A percentile compares a stretch with the other conserved stretches of the same genome.
phyloP scores from a whole-genome alignment of 1,140 invertebrate genomes.

The Drosophila equinoxialis region DNA sequence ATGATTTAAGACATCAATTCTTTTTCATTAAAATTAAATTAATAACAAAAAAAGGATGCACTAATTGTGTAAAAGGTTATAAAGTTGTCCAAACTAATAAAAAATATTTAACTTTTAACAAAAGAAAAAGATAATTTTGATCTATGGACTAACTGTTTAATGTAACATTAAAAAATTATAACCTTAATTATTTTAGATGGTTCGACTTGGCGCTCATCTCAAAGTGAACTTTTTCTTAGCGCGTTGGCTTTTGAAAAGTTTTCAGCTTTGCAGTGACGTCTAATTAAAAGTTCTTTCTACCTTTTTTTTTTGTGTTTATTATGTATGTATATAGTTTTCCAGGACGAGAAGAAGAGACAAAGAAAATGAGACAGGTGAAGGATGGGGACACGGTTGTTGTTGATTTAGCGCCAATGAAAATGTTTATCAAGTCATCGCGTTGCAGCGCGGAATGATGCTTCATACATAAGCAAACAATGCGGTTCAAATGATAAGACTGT shows the following conservation, averaged over 20 bases:
- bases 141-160: background rate
- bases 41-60: too few species aligned
- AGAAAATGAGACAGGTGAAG: background rate
- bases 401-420: slow-evolving; percentile 64
- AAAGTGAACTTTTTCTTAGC: background rate
- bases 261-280: slow-evolving; percentile 39
- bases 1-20: too few species aligned
- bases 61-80: too few species aligned
- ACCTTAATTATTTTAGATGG: background rate
- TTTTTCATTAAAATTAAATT: too few species aligned
- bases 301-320: background rate
- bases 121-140: too few species aligned
- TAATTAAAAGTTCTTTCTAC: slow-evolving; percentile 63
- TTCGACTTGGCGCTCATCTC: slow-evolving; percentile 28
- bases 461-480: slow-evolving; percentile 26
- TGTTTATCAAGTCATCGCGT: slow-evolving; percentile 68
- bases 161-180: background rate
- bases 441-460: slow-evolving; percentile 36
- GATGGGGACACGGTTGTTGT: background rate
- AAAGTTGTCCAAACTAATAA: too few species aligned
- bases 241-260: slow-evolving; percentile 50
- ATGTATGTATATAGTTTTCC: slow-evolving; percentile 33
- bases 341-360: slow-evolving; percentile 37
- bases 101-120: too few species aligned
- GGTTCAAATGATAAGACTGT: slow-evolving; percentile 46